These are phyloP conservation scores for Rosalia funebris DNA, from an alignment of 2,888 invertebrate species.

Conservation along the genomic window DNA sequence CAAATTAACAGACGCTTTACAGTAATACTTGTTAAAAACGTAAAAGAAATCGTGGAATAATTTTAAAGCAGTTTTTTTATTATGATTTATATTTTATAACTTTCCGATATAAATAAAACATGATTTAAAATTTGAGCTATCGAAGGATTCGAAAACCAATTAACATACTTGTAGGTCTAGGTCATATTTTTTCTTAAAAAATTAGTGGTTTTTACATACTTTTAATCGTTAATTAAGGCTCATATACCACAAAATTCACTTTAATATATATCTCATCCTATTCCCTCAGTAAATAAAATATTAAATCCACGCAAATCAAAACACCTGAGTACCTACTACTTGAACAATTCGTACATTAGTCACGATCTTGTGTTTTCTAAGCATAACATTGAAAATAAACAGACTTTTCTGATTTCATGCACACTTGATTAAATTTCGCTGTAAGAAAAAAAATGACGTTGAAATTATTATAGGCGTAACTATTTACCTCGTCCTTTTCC, in stretches of 20 bases:
- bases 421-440: background rate
- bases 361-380: too few species aligned
- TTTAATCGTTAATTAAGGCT: too few species aligned
- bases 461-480: constrained; percentile 6
- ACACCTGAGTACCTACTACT: too few species aligned
- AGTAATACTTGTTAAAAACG: too few species aligned
- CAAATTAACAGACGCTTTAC: too few species aligned
- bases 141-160: background rate
- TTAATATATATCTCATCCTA: too few species aligned
- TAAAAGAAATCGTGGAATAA: too few species aligned
- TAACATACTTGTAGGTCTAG: background rate
- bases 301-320: too few species aligned
- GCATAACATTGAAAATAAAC: background rate
- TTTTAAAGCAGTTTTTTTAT: background rate
- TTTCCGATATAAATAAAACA: background rate
- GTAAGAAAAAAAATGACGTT: background rate
- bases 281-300: background rate
- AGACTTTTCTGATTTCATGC: background rate
- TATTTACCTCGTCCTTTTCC: constrained; percentile 37
- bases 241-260: too few species aligned
- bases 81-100: background rate
- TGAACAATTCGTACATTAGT: too few species aligned
- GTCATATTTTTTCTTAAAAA: background rate
- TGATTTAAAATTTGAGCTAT: too few species aligned
- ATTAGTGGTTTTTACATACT: too few species aligned